A percentile compares a stretch with the other conserved stretches of the same genome.
phyloP scores from a whole-genome alignment of 2,797 vertebrate species.

The Melanotaenia maccullochi region DNA sequence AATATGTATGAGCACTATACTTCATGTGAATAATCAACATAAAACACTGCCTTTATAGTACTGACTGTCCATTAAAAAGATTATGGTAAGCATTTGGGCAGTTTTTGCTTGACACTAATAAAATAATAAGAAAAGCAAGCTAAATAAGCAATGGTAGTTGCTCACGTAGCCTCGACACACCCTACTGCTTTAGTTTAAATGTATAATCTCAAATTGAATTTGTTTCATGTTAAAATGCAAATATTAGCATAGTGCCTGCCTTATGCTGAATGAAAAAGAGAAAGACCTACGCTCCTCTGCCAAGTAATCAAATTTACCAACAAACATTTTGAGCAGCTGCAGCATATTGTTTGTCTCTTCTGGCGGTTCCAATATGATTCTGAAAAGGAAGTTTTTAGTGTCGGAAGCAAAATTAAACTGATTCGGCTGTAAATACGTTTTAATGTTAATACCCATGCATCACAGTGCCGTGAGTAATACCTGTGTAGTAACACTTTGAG shows the following conservation, averaged over 20 bases:
- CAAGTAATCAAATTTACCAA: constrained; percentile 48
- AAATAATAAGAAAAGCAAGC: constrained; percentile 19
- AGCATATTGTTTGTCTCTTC: constrained; percentile 8
- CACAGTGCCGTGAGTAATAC: neutral
- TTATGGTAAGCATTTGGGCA: constrained; percentile 2
- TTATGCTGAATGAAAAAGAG: constrained; percentile 12
- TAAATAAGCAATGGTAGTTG: constrained; percentile 24
- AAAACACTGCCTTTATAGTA: constrained; percentile 2
- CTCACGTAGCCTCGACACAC: constrained; percentile 9
- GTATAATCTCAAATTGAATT: constrained; percentile 36
- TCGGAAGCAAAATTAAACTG: neutral
- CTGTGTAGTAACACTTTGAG: no score
- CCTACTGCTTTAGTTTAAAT: constrained; percentile 19
- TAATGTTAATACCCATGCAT: no score
- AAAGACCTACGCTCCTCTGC: constrained; percentile 11
- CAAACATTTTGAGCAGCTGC: constrained; percentile 28
- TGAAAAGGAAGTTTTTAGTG: neutral
- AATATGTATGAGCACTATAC: constrained; percentile 24
- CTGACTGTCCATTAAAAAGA: constrained; percentile 9
- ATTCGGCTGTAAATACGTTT: neutral
- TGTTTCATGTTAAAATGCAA: constrained; percentile 39
- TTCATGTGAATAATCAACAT: constrained; percentile 16
- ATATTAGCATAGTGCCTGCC: constrained; percentile 42
- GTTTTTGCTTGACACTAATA: constrained; percentile 3
- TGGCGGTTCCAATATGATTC: neutral